phyloP scores from a whole-genome alignment of 2,113 vertebrate species.

The Chloebia gouldiae region DNA sequence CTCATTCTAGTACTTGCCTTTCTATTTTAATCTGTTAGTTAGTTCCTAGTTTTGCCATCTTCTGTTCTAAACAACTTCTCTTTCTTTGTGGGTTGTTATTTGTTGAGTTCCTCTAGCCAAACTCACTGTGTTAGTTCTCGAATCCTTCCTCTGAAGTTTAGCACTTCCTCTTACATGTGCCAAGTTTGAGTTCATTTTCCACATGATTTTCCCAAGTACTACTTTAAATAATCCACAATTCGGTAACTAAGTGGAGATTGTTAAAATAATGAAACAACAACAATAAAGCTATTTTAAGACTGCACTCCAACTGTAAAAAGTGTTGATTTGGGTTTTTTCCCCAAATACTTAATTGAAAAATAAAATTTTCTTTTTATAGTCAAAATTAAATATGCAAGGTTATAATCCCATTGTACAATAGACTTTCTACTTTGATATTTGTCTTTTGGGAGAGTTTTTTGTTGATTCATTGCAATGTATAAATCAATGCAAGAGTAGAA shows the following conservation, averaged over 20 bases:
- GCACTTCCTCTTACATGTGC: constrained; percentile 20
- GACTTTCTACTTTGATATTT: background rate
- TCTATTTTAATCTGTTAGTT: background rate
- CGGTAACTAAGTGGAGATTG: constrained; percentile 24
- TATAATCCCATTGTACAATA: background rate
- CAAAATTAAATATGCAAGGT: background rate
- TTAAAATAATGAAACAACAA: constrained; percentile 44
- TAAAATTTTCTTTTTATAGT: background rate
- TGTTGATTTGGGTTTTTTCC: background rate
- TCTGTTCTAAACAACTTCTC: background rate
- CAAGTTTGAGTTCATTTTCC: constrained; percentile 45
- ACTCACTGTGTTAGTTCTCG: background rate
- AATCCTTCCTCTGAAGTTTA: constrained; percentile 28
- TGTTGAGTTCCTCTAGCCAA: background rate
- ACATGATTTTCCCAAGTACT: constrained; percentile 36
- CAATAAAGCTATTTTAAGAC: constrained; percentile 40
- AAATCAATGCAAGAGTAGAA: background rate
- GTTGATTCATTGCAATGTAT: background rate
- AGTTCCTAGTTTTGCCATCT: background rate
- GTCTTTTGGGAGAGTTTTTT: background rate
- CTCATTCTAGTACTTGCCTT: background rate
- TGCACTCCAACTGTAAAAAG: background rate
- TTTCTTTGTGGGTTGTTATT: background rate
- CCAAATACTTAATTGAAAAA: constrained; percentile 2
- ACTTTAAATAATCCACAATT: constrained; percentile 40